These are phyloP conservation scores for Esox niger DNA, from an alignment of 2,113 vertebrate genomes.

Conservation along the genomic window DNA sequence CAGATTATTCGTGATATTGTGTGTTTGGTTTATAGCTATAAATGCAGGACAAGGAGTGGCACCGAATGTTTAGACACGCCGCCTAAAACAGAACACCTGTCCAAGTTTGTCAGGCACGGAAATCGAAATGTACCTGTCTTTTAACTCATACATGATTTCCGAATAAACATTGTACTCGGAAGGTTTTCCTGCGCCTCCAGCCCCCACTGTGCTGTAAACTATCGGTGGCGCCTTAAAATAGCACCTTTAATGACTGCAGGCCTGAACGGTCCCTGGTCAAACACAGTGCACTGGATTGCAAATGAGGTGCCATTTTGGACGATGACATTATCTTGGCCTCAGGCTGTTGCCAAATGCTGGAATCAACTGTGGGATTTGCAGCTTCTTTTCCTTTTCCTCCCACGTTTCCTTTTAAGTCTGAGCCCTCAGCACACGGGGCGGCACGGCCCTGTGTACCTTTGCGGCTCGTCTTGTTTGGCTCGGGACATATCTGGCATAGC, in stretches of 20 bases:
- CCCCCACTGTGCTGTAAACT: no score
- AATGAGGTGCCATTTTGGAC: no score
- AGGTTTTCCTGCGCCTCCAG: not conserved
- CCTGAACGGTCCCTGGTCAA: no score
- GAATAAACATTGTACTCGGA: not conserved
- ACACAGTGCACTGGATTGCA: no score
- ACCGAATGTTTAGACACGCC: slow-evolving; percentile 12
- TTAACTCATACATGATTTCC: not conserved
- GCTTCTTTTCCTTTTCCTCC: slow-evolving; percentile 13
- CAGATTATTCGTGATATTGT: not conserved
- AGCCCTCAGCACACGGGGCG: slow-evolving; percentile 15
- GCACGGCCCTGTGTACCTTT: slow-evolving; percentile 11
- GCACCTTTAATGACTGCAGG: no score
- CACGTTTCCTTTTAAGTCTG: slow-evolving; percentile 21
- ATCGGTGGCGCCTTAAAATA: no score
- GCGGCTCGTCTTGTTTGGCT: slow-evolving; percentile 36
- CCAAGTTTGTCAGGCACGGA: slow-evolving; percentile 39
- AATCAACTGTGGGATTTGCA: slow-evolving; percentile 2
- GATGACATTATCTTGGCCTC: not conserved
- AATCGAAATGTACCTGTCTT: slow-evolving; percentile 8
- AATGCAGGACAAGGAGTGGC: slow-evolving; percentile 30
- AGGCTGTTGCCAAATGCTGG: slow-evolving; percentile 16
- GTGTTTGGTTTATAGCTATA: slow-evolving; percentile 16
- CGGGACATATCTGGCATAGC: slow-evolving; percentile 48
- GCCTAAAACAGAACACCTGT: slow-evolving; percentile 6